Conservation (phyloP, 2,797 vertebrate genomes). For the Simalia tracyae region DNA sequence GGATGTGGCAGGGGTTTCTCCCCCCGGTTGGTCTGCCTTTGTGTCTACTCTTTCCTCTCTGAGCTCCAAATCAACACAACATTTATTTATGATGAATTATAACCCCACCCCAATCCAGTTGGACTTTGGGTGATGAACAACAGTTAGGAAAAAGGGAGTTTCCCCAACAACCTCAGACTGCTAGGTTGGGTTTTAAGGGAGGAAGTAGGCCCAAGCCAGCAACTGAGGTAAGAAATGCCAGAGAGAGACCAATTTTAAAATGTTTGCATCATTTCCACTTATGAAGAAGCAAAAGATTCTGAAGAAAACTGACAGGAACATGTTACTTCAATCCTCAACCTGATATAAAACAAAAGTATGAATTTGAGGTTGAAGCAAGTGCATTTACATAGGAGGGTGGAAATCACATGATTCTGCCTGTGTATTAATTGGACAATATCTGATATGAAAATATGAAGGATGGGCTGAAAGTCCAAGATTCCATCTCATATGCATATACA, state of each 20-base stretch:
- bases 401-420: background rate
- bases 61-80: background rate
- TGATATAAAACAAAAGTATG: background rate
- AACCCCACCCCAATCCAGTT: background rate
- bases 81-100: background rate
- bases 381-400: background rate
- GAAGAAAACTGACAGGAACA: background rate
- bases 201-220: background rate
- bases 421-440: background rate
- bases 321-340: background rate
- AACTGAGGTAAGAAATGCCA: background rate
- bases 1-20: background rate
- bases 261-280: background rate
- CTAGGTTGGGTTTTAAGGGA: background rate
- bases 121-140: background rate
- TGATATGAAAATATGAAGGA: background rate
- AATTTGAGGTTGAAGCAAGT: background rate
- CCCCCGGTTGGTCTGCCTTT: background rate
- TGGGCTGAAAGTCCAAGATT: background rate
- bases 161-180: no score
- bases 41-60: background rate
- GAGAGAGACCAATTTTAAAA: background rate
- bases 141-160: background rate
- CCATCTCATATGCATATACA: background rate
- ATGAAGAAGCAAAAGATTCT: background rate